Evolutionary conservation across 2,888 invertebrate species (phyloP).

Genomic region (Pasiphila rectangulata): DNA sequence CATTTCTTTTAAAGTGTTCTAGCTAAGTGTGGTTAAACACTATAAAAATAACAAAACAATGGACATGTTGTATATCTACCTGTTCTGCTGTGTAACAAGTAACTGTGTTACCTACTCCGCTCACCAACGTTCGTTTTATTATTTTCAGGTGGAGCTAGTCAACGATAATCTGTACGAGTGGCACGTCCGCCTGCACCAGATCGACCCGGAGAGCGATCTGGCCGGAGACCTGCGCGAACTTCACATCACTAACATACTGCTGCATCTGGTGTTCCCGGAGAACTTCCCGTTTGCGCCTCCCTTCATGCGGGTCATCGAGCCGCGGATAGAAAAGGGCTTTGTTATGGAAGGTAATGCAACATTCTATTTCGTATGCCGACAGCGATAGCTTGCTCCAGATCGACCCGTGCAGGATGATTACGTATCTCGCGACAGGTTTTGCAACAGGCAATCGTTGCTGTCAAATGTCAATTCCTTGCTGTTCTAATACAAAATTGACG

Average conservation of each 20-base stretch:
- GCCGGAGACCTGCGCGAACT: slow-evolving; percentile 90
- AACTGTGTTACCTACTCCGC: too few relatives aligned
- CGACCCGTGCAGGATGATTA: too few relatives aligned
- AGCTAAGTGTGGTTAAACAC: too few relatives aligned
- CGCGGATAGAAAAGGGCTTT: slow-evolving; percentile 90
- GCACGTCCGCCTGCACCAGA: slow-evolving; percentile 90
- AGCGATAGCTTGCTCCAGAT: slow-evolving; percentile 89
- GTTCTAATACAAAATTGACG: too few relatives aligned
- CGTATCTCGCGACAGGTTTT: too few relatives aligned
- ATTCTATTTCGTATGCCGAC: too few relatives aligned
- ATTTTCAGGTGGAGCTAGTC: slow-evolving; percentile 85
- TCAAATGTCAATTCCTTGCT: too few relatives aligned
- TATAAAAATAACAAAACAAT: too few relatives aligned
- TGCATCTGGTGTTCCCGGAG: slow-evolving; percentile 91
- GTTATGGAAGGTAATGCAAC: slow-evolving; percentile 93
- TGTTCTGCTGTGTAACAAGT: too few relatives aligned
- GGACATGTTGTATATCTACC: too few relatives aligned
- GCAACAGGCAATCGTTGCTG: too few relatives aligned
- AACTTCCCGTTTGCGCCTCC: slow-evolving; percentile 95
- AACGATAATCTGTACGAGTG: slow-evolving; percentile 94
- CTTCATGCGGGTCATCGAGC: slow-evolving; percentile 90
- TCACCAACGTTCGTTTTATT: not conserved
- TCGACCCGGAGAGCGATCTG: slow-evolving; percentile 91
- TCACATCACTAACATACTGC: slow-evolving; percentile 86
- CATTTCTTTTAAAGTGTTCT: too few relatives aligned